Conservation (phyloP, 2,888 invertebrate species). For the Oscheius onirici region DNA sequence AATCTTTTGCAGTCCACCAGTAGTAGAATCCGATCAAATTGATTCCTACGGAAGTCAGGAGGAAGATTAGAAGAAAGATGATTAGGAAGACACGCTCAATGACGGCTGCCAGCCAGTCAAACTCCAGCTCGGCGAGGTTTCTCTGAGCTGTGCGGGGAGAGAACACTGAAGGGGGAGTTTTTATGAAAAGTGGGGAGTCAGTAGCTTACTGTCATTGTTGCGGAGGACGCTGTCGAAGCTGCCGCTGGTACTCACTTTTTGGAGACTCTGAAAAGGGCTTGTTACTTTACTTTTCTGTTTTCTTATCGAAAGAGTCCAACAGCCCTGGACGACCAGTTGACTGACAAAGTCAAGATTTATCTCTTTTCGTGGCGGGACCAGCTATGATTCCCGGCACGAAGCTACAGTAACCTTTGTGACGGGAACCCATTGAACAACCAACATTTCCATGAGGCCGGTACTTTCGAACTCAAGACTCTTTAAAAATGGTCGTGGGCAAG, state of each 20-base stretch:
- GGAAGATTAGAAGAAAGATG: slow-evolving; percentile 57
- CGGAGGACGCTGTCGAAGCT: slow-evolving; percentile 33
- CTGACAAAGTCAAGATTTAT: too few species aligned
- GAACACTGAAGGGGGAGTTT: slow-evolving; percentile 17
- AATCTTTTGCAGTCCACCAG: slow-evolving; percentile 53
- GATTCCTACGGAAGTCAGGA: slow-evolving; percentile 60
- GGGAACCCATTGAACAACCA: too few species aligned
- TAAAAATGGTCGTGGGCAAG: too few species aligned
- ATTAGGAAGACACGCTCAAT: slow-evolving; percentile 65
- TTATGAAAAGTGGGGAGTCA: neutral
- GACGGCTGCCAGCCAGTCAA: slow-evolving; percentile 68
- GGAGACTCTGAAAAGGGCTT: slow-evolving; percentile 11
- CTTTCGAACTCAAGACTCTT: too few species aligned
- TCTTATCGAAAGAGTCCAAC: too few species aligned
- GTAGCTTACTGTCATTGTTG: slow-evolving; percentile 6
- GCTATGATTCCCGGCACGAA: too few species aligned
- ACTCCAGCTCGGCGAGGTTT: slow-evolving; percentile 67
- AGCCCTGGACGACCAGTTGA: too few species aligned
- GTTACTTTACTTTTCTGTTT: neutral
- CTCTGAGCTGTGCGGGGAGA: slow-evolving; percentile 56
- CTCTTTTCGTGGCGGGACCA: too few species aligned
- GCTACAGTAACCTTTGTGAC: too few species aligned
- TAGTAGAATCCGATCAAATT: slow-evolving; percentile 60
- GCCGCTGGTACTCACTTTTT: slow-evolving; percentile 26
- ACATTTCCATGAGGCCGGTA: too few species aligned